phyloP scores from a whole-genome alignment of 2,888 invertebrate species.

The Limenitis camilla region DNA sequence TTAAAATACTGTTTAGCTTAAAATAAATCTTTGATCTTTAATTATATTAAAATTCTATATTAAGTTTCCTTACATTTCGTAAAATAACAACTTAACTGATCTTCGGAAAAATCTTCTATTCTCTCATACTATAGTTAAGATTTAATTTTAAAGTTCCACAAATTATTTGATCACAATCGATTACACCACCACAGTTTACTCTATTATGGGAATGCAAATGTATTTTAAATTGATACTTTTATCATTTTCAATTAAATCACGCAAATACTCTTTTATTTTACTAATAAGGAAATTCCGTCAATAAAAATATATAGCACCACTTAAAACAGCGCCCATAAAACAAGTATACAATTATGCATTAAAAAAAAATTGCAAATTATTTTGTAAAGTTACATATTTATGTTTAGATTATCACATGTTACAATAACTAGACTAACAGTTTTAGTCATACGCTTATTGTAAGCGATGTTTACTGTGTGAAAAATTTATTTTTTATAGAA shows the following conservation, averaged over 20 bases:
- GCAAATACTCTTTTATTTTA: constrained; percentile 1
- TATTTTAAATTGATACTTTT: constrained; percentile 31
- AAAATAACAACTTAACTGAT: too few species aligned
- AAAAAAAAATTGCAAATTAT: constrained; percentile 10
- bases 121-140: neutral
- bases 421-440: too few species aligned
- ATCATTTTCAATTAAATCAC: constrained; percentile 6
- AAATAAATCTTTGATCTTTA: neutral
- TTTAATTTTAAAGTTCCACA: neutral
- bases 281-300: constrained; percentile 6
- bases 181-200: neutral
- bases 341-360: constrained; percentile 5
- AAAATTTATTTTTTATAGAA: constrained; percentile 30
- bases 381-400: constrained; percentile 5
- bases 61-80: too few species aligned
- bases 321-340: constrained; percentile 11
- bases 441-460: too few species aligned
- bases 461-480: neutral
- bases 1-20: too few species aligned
- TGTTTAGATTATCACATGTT: constrained; percentile 13
- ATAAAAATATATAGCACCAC: constrained; percentile 21
- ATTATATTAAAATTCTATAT: too few species aligned
- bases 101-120: neutral
- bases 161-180: neutral
- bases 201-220: constrained; percentile 50